Evolutionary conservation across 1,140 invertebrate genomes (phyloP).

Genomic region (Glossosoma conforme): DNA sequence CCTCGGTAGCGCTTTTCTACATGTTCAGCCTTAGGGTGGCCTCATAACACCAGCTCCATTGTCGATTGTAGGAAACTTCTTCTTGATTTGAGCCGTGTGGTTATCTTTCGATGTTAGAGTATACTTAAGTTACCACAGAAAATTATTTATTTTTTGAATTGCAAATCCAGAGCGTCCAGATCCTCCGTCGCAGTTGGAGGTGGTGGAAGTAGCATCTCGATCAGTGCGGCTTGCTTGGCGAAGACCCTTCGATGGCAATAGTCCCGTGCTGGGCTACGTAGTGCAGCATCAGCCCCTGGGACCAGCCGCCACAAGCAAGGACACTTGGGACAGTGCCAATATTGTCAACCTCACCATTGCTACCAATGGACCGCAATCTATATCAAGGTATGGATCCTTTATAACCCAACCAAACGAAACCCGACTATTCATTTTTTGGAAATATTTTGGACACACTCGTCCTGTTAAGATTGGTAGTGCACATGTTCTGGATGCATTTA

Average conservation of each 20-base stretch:
- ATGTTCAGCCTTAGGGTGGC: no score
- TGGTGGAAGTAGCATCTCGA: conserved; percentile 64
- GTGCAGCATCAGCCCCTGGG: conserved; percentile 59
- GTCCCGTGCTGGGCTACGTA: conserved; percentile 68
- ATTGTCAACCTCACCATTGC: conserved; percentile 28
- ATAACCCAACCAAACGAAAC: no score
- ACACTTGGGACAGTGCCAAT: conserved; percentile 26
- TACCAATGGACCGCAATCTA: conserved; percentile 14
- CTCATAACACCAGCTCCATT: no score
- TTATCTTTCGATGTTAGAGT: no score
- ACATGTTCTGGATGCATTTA: no score
- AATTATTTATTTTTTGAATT: not conserved
- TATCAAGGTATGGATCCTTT: conserved; percentile 12
- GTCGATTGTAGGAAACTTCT: no score
- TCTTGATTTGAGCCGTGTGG: no score
- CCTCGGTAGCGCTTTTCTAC: no score
- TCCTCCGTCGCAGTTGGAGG: conserved; percentile 60
- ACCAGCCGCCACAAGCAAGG: conserved; percentile 29
- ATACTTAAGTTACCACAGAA: no score
- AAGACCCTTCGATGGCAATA: conserved; percentile 75
- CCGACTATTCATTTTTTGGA: no score
- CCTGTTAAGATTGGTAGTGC: no score
- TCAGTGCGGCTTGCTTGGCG: conserved; percentile 70
- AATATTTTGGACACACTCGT: no score
- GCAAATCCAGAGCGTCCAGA: conserved; percentile 64